Conservation (phyloP, 1,140 invertebrate species). For the Procambarus clarkii region DNA sequence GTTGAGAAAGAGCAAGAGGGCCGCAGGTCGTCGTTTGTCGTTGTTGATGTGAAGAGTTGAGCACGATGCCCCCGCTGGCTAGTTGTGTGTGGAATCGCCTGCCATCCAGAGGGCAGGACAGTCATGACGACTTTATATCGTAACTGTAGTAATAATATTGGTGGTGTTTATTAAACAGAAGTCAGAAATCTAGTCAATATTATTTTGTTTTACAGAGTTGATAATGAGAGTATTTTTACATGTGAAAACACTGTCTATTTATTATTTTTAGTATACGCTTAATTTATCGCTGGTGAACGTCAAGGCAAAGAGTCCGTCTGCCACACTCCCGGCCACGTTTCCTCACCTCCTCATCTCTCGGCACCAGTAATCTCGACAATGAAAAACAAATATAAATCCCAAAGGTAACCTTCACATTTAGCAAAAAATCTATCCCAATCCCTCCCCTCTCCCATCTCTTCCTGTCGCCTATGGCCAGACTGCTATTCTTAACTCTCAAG, state of each 20-base stretch:
- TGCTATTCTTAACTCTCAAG: not conserved
- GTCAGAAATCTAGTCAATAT: slow-evolving; percentile 61
- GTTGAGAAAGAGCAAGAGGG: slow-evolving; percentile 29
- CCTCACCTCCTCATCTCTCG: slow-evolving; percentile 11
- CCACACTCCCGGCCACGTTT: slow-evolving; percentile 5
- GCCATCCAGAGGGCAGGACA: slow-evolving; percentile 51
- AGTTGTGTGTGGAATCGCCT: slow-evolving; percentile 43
- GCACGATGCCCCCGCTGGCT: slow-evolving; percentile 23
- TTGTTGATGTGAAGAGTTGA: slow-evolving; percentile 47
- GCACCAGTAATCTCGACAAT: not conserved
- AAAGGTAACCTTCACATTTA: not conserved
- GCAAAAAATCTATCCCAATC: not conserved
- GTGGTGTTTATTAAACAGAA: slow-evolving; percentile 58
- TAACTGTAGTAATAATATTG: slow-evolving; percentile 62
- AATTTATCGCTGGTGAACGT: slow-evolving; percentile 14
- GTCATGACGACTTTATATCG: slow-evolving; percentile 53
- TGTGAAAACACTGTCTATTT: slow-evolving; percentile 62
- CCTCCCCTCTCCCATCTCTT: not conserved
- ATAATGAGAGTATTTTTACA: slow-evolving; percentile 66
- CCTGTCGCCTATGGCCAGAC: not conserved
- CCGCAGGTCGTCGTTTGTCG: slow-evolving; percentile 51
- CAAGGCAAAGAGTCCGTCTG: not conserved
- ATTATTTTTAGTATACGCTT: slow-evolving; percentile 57
- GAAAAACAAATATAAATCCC: not conserved
- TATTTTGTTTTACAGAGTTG: slow-evolving; percentile 67